Evolutionary conservation across 2,797 vertebrate genomes (phyloP).

Genomic region (Hemitrygon akajei): DNA sequence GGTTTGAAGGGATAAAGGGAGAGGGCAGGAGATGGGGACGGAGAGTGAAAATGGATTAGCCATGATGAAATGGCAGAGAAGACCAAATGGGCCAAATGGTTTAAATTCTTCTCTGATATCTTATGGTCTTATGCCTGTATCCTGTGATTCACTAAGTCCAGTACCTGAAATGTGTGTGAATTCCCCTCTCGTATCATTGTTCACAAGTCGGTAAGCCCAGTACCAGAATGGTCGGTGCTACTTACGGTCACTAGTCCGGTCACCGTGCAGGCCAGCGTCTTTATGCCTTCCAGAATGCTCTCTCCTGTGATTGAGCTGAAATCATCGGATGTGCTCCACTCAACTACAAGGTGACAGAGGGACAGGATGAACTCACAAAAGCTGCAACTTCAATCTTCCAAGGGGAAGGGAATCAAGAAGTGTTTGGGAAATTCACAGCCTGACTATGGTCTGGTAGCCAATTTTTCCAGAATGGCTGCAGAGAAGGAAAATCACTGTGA

Average conservation of each 20-base stretch:
- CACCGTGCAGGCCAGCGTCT: conserved; percentile 67
- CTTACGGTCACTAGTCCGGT: conserved; percentile 71
- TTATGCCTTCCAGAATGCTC: conserved; percentile 66
- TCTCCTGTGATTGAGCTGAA: conserved; percentile 67
- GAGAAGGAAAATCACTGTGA: too few species aligned
- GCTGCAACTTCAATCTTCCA: not conserved
- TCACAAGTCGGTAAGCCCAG: not conserved
- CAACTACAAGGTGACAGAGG: conserved; percentile 57
- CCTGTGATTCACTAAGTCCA: too few species aligned
- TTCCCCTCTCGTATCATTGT: not conserved
- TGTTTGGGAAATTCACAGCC: not conserved
- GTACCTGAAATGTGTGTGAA: too few species aligned
- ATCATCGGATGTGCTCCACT: conserved; percentile 70
- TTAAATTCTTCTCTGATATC: too few species aligned
- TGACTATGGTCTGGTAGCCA: too few species aligned
- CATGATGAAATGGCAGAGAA: too few species aligned
- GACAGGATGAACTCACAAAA: conserved; percentile 15
- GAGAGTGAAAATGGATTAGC: too few species aligned
- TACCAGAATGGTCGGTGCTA: conserved; percentile 27
- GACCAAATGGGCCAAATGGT: too few species aligned
- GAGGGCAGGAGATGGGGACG: too few species aligned
- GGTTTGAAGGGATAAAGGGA: too few species aligned
- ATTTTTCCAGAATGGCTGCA: too few species aligned
- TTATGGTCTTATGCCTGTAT: too few species aligned
- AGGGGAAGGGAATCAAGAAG: not conserved